Evolutionary conservation across 2,113 vertebrate genomes (phyloP).

Genomic region (Chinchilla lanigera): DNA sequence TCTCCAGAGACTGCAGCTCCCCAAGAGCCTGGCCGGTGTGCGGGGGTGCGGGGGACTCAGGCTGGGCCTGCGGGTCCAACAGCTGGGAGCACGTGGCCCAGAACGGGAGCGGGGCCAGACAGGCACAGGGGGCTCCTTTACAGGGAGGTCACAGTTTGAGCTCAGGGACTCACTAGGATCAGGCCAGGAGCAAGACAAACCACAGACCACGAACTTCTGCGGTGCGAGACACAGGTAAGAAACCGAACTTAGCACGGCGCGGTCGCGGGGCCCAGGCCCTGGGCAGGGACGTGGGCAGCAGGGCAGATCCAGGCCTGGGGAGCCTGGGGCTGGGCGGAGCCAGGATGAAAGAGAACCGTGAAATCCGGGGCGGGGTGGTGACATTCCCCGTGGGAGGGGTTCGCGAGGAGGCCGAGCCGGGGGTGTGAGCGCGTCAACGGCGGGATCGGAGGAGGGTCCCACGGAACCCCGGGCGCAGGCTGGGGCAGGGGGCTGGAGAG

Average conservation of each 20-base stretch:
- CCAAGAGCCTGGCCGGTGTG: not conserved
- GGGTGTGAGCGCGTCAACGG: not conserved
- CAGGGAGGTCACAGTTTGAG: too few species aligned
- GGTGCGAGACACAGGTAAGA: not conserved
- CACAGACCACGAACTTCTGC: constrained; percentile 8
- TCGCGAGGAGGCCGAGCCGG: too few species aligned
- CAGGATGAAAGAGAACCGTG: rapidly evolving
- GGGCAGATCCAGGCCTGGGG: not conserved
- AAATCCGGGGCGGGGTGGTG: not conserved
- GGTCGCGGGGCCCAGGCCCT: not conserved
- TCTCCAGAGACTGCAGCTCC: not conserved
- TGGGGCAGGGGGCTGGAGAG: not conserved
- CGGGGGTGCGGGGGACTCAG: not conserved
- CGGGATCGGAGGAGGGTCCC: not conserved
- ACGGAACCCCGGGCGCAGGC: not conserved
- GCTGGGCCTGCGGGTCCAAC: not conserved
- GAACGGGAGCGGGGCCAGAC: not conserved
- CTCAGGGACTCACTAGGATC: not conserved
- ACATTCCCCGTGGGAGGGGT: not conserved
- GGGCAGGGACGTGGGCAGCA: not conserved
- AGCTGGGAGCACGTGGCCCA: not conserved
- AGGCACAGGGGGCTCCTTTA: not conserved
- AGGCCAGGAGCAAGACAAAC: not conserved
- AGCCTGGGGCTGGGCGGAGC: not conserved
- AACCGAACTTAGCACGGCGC: not conserved